Base-by-base conservation (phyloP, 2,888 invertebrate genomes). In the Ganaspis brasiliensis region DNA sequence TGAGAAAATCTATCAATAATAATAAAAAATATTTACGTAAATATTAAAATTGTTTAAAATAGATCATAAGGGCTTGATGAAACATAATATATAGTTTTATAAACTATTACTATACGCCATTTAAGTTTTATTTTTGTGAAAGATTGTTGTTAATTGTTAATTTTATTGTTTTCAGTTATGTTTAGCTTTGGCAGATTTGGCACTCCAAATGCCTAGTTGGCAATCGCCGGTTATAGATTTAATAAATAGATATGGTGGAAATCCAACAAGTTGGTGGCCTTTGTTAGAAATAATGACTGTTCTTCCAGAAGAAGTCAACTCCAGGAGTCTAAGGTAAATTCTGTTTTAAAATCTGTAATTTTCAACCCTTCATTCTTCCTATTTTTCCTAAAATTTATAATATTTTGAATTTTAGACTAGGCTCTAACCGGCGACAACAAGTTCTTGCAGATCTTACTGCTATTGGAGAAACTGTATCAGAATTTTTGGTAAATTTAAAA, bases 141-240 rank as follows among this genome's bases (percentile, higher is more conserved):
- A 6, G n/a, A 16, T 8, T 52, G 6, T 52, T 52, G 1, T 4
- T 4, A n/a, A 49, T 16, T 52, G 16, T 52, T 1, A 19, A 16
- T 40, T 37, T 21, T 63, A 8, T 45, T 74, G 70, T 76, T 89
- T 89, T 45, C 91, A 95, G 93, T 93, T 99, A 72, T 97, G 98
- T 87, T 92, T 99, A 78, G 98, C 99, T 0, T 92, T 99, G 63
- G 97, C 98, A 19, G 99, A 99, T 92, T 92, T 99, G 82, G 97
- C 98, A 4, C 93, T 99, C 72, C 97, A 99, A 92, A 98, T 99
- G 97, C 95, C 96, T 16, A 92, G 96, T 0, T 99, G 99, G 99
- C 95, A 96, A 86, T 95, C 96, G 88, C 97, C 98, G 59, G 94
- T 97, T 70, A 92, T 95, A 86, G 97, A 98, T 91, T 92, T 99